Evolutionary conservation across 2,888 invertebrate species (phyloP).

Genomic region (Sinopyrophorus schimmeli): DNA sequence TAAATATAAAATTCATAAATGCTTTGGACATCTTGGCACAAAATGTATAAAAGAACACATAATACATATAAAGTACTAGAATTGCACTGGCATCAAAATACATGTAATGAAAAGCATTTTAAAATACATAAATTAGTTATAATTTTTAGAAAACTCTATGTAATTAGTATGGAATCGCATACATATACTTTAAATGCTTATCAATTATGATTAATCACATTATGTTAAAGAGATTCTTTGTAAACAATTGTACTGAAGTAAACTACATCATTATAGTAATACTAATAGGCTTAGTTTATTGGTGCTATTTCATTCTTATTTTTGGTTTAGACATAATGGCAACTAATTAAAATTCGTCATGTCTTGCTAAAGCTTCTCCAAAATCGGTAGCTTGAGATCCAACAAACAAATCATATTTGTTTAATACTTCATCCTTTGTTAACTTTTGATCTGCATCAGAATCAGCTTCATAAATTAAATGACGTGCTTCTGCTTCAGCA

Average conservation of each 20-base stretch:
- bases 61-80: neutral
- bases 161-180: too few relatives aligned
- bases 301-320: neutral
- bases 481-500: slow-evolving; percentile 93
- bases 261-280: neutral
- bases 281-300: slow-evolving; percentile 1
- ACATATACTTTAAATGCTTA: too few relatives aligned
- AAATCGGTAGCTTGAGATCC: slow-evolving; percentile 99
- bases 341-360: slow-evolving; percentile 85
- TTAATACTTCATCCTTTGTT: slow-evolving; percentile 85
- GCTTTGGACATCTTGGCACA: slow-evolving; percentile 27
- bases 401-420: slow-evolving; percentile 96
- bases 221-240: slow-evolving; percentile 7
- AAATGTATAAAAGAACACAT: slow-evolving; percentile 14
- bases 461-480: slow-evolving; percentile 94
- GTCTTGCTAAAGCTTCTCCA: slow-evolving; percentile 91
- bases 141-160: too few relatives aligned
- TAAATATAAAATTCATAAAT: slow-evolving; percentile 17
- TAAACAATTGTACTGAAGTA: neutral
- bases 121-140: too few relatives aligned
- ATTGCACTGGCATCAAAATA: too few relatives aligned
- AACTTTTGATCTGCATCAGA: slow-evolving; percentile 87
- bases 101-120: too few relatives aligned
- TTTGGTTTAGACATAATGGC: too few relatives aligned
- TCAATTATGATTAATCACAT: too few relatives aligned